These are phyloP conservation scores for Schizopygopsis malacanthus DNA, from an alignment of 2,797 vertebrate species.

Conservation along the genomic window DNA sequence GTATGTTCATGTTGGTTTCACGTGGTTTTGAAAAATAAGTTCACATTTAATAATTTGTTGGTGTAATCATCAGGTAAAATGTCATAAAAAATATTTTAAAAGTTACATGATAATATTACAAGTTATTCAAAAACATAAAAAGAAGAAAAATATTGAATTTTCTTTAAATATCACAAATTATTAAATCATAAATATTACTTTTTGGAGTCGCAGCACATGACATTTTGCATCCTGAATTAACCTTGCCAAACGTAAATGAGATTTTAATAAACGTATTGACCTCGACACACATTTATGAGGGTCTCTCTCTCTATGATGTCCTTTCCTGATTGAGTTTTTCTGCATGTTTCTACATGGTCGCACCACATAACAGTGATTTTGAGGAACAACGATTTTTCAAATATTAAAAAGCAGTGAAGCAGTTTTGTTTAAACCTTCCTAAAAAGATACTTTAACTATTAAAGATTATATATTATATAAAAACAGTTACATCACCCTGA, in stretches of 20 bases:
- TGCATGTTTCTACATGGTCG: background rate
- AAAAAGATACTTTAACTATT: background rate
- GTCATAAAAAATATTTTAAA: background rate
- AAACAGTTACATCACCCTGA: too few relatives aligned
- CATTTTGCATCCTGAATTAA: background rate
- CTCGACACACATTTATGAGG: background rate
- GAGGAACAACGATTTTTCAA: background rate
- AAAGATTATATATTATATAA: too few relatives aligned
- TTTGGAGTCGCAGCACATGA: background rate
- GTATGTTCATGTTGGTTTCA: background rate
- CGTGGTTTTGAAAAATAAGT: background rate
- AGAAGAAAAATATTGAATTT: background rate
- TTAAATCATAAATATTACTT: background rate
- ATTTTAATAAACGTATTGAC: background rate
- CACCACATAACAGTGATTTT: background rate
- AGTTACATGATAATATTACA: background rate
- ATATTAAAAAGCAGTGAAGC: slow-evolving; percentile 11
- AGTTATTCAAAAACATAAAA: background rate
- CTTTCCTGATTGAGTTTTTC: background rate
- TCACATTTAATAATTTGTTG: background rate
- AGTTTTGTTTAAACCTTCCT: background rate
- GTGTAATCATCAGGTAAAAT: background rate
- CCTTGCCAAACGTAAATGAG: background rate
- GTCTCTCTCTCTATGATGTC: background rate
- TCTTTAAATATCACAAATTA: background rate